Conservation (phyloP, 2,113 vertebrate species). For the Columba livia region DNA sequence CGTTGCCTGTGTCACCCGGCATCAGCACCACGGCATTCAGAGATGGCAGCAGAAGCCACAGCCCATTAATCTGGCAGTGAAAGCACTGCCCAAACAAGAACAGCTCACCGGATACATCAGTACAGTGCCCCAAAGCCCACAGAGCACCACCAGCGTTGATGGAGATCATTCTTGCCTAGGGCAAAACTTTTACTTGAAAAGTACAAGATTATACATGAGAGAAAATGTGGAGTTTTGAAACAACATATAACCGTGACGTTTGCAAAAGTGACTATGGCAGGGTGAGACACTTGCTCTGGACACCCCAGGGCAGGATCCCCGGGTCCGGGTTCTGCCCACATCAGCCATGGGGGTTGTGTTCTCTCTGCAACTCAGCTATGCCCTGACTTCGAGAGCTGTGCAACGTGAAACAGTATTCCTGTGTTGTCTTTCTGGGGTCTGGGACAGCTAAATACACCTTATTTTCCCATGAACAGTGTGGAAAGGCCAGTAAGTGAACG, state of each 20-base stretch:
- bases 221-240: background rate
- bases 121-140: too few relatives aligned
- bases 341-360: too few relatives aligned
- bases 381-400: background rate
- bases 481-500: background rate
- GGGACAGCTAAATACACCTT: background rate
- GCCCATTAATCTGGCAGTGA: fast-evolving
- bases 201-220: fast-evolving
- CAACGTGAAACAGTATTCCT: background rate
- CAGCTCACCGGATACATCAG: fast-evolving
- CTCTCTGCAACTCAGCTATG: background rate
- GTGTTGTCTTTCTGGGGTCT: background rate
- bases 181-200: background rate
- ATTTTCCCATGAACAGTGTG: background rate
- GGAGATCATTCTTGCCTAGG: background rate
- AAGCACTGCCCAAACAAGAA: fast-evolving
- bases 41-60: background rate
- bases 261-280: background rate
- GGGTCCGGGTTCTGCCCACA: background rate
- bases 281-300: background rate
- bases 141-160: fast-evolving
- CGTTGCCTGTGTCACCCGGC: background rate
- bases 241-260: background rate
- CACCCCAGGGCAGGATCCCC: background rate
- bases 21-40: background rate